A percentile compares a stretch with the other conserved stretches of the same genome.
Evolutionary conservation across 2,888 invertebrate genomes (phyloP).

Genomic region (Villa cingulata): DNA sequence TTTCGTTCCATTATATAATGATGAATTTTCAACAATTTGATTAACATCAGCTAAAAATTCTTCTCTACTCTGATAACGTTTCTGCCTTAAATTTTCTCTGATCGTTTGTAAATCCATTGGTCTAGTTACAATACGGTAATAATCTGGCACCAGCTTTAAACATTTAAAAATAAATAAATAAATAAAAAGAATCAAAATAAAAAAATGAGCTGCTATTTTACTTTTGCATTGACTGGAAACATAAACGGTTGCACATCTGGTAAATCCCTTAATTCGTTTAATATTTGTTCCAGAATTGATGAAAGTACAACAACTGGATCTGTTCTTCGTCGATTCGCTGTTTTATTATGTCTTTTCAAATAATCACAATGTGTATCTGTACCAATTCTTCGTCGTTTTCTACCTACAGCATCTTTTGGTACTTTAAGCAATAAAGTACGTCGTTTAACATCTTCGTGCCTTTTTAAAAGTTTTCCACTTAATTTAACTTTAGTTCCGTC

Average conservation of each 20-base stretch:
- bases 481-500: conserved; percentile 90
- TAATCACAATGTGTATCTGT: conserved; percentile 74
- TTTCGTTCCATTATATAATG: conserved; percentile 77
- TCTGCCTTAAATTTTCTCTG: conserved; percentile 73
- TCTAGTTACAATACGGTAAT: conserved; percentile 76
- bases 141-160: conserved; percentile 68
- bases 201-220: conserved; percentile 24
- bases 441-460: conserved; percentile 76
- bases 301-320: conserved; percentile 94
- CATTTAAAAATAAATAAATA: background rate
- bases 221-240: conserved; percentile 87
- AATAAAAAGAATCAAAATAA: background rate
- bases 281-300: conserved; percentile 76
- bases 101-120: conserved; percentile 98
- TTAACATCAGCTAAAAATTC: conserved; percentile 91
- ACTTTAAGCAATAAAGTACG: conserved; percentile 63
- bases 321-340: conserved; percentile 80
- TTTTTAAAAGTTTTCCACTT: conserved; percentile 73
- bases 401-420: conserved; percentile 56
- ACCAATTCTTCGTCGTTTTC: conserved; percentile 53
- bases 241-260: conserved; percentile 88
- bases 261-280: conserved; percentile 83
- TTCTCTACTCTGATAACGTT: conserved; percentile 88
- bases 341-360: conserved; percentile 63
- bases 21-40: conserved; percentile 92